A percentile compares a stretch with the other conserved stretches of the same genome.
Evolutionary conservation across 30 jellyfish, hydroid and myxozoan genomes (phyloP).

Genomic region (Phacellophora camtschatica): DNA sequence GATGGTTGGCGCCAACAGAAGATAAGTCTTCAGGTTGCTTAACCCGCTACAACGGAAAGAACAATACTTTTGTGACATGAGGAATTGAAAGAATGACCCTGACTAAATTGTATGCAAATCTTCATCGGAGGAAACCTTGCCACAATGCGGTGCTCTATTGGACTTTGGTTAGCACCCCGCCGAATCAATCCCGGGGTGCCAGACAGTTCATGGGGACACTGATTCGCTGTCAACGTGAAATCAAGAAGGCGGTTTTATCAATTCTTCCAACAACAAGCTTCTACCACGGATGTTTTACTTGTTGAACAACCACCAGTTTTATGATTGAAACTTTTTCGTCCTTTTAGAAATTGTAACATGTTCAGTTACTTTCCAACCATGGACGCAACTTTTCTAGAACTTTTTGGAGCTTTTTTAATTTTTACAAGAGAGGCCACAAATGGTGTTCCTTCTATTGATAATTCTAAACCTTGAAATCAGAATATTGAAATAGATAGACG

Average conservation of each 20-base stretch:
- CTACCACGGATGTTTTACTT: too few species aligned
- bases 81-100: constrained; percentile 42
- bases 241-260: background rate
- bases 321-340: too few species aligned
- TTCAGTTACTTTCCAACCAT: too few species aligned
- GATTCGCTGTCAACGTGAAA: constrained; percentile 57
- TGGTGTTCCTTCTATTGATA: too few species aligned
- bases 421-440: too few species aligned
- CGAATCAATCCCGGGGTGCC: constrained; percentile 56
- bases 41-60: constrained; percentile 56
- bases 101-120: constrained; percentile 50
- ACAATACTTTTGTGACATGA: constrained; percentile 54
- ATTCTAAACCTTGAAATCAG: too few species aligned
- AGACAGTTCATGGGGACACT: constrained; percentile 45
- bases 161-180: constrained; percentile 64
- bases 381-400: too few species aligned
- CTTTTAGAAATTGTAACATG: too few species aligned
- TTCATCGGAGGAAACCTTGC: constrained; percentile 70
- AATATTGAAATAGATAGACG: too few species aligned
- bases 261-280: too few species aligned
- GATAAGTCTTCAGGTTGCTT: constrained; percentile 63
- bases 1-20: constrained; percentile 60
- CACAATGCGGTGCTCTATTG: constrained; percentile 46
- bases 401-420: too few species aligned
- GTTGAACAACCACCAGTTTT: too few species aligned